Evolutionary conservation across 92 coral and sea anemone genomes (phyloP), one percentile per base, ranked within the genome.

Genomic region (Zoanthus sociatus): DNA sequence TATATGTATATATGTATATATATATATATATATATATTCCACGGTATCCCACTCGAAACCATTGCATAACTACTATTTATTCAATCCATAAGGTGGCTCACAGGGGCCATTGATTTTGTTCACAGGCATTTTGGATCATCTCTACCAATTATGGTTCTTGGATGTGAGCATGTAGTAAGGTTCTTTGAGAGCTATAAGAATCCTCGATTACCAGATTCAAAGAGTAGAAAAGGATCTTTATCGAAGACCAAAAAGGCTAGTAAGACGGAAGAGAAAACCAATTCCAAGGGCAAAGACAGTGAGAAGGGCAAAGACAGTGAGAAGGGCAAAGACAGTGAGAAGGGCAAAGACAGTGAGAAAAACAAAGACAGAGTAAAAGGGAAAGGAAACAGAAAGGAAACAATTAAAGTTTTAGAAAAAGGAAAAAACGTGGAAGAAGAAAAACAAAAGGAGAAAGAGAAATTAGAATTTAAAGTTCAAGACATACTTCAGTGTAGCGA

Each of bases 61-160:
- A 26, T 26, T 26, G 26, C 26, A 26, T 26, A 26, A 26, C 26
- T 26, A 26, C 26, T 26, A 26, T 26, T 26, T 26, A 26, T 26
- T 26, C 26, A 26, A 26, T 26, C 26, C 26, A 26, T 26, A 26
- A 26, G 26, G 26, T 26, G 26, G 26, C 26, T 26, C 26, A 26
- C 26, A 26, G 26, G 26, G 26, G 26, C 26, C 26, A 26, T 26
- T 26, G 26, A 26, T 3, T 5, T 78, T 31, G 14, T 37, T 68
- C 51, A 50, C 82, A 93, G 98, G 86, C 87, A 90, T 75, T 92
- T 94, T 64, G 93, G 93, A 70, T 90, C 85, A 26, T 81, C 91
- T 63, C 93, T 94, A 21, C 98, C 98, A n/a, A 83, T 76, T 56
- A 92, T 94, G 89, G 98, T 94, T 3, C 95, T 90, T 73, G 95